Conservation (phyloP, 2,888 invertebrate species). For the Pachliopta kotzebuea region DNA sequence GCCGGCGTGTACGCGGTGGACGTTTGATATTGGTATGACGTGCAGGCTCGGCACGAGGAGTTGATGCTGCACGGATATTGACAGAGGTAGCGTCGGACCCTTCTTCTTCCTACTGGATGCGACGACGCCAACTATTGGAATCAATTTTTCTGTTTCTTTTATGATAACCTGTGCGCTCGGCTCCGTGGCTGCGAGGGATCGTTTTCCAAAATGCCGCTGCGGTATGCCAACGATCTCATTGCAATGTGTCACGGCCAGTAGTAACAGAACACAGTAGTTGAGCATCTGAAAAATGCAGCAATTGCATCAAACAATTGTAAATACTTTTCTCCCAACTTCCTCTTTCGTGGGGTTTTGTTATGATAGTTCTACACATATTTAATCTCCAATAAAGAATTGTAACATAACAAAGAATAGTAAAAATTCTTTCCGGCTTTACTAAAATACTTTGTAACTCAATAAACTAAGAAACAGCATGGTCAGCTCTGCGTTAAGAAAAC, state of each 20-base stretch:
- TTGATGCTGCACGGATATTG: constrained; percentile 43
- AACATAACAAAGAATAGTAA: too few species aligned
- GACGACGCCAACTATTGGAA: constrained; percentile 6
- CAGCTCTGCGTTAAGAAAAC: too few species aligned
- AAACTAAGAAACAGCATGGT: too few species aligned
- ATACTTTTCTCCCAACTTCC: too few species aligned
- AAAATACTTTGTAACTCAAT: too few species aligned
- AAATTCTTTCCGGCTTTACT: too few species aligned
- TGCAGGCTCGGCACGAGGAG: constrained; percentile 51
- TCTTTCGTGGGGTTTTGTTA: too few species aligned
- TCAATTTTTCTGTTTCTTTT: constrained; percentile 6
- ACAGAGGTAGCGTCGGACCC: constrained; percentile 43
- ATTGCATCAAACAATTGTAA: too few species aligned
- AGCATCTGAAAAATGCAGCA: constrained; percentile 16
- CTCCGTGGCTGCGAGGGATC: constrained; percentile 4
- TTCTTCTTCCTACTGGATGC: constrained; percentile 42
- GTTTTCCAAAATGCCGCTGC: background rate
- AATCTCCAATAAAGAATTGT: too few species aligned
- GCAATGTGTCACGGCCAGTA: background rate
- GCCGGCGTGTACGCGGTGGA: constrained; percentile 41
- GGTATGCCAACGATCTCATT: constrained; percentile 6
- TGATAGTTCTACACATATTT: too few species aligned
- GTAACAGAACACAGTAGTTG: background rate
- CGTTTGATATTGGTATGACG: constrained; percentile 56
- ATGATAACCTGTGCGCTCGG: constrained; percentile 6